These are phyloP conservation scores for Potorous gilbertii DNA, from an alignment of 2,797 vertebrate genomes.

Conservation along the genomic window DNA sequence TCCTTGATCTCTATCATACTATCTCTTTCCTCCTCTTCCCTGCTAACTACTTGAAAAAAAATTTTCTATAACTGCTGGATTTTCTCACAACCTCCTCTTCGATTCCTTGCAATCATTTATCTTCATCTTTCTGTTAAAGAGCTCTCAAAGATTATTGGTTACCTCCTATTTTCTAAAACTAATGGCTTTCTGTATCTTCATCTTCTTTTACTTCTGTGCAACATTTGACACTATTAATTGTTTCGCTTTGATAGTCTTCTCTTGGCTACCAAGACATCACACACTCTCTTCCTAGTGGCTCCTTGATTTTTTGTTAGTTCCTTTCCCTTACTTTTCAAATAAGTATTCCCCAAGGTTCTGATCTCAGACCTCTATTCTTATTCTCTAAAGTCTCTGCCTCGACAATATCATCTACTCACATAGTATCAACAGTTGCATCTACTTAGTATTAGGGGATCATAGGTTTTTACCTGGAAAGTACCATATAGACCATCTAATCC, in stretches of 20 bases:
- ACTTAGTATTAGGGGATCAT: no score
- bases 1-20: neutral
- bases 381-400: neutral
- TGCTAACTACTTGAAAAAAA: neutral
- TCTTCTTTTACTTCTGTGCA: neutral
- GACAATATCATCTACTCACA: neutral
- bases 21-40: neutral
- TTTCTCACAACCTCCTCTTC: neutral
- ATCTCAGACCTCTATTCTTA: neutral
- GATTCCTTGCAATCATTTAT: neutral
- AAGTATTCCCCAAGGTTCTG: neutral
- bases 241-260: neutral
- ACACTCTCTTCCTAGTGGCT: neutral
- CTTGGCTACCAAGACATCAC: neutral
- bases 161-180: neutral
- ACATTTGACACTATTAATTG: neutral
- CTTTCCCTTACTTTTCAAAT: neutral
- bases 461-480: neutral
- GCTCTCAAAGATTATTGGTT: neutral
- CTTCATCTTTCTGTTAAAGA: neutral
- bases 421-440: neutral
- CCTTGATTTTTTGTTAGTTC: neutral
- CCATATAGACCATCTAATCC: no score
- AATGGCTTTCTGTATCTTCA: neutral
- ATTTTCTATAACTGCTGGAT: neutral